These are phyloP conservation scores for Griposia aprilina DNA, from an alignment of 2,888 invertebrate species.

Conservation along the genomic window DNA sequence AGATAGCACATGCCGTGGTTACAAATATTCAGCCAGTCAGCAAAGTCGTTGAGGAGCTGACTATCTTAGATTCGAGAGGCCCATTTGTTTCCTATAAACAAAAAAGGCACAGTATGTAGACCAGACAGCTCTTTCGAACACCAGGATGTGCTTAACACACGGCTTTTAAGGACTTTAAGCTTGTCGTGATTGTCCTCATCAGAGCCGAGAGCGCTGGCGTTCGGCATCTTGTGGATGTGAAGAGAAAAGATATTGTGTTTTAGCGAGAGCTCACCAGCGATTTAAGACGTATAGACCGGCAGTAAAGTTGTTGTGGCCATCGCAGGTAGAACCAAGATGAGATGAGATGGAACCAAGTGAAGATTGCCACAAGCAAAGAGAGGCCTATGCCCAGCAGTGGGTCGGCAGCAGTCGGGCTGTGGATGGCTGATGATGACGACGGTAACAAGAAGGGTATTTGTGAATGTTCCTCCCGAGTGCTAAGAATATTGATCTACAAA, in stretches of 20 bases:
- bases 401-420: neutral
- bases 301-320: neutral
- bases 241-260: neutral
- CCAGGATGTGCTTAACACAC: neutral
- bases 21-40: neutral
- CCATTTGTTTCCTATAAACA: neutral
- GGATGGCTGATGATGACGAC: neutral
- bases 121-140: neutral
- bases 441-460: neutral
- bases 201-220: neutral
- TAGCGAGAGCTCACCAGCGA: neutral
- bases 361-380: neutral
- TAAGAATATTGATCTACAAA: neutral
- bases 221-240: neutral
- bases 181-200: neutral
- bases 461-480: neutral
- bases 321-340: neutral
- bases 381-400: neutral
- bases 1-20: neutral
- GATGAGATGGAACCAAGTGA: too few relatives aligned
- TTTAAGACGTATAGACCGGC: neutral
- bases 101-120: neutral
- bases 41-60: neutral
- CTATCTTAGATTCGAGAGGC: neutral
- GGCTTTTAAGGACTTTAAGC: too few relatives aligned